phyloP scores from a whole-genome alignment of 2,113 vertebrate genomes.

The Isichthys henryi region DNA sequence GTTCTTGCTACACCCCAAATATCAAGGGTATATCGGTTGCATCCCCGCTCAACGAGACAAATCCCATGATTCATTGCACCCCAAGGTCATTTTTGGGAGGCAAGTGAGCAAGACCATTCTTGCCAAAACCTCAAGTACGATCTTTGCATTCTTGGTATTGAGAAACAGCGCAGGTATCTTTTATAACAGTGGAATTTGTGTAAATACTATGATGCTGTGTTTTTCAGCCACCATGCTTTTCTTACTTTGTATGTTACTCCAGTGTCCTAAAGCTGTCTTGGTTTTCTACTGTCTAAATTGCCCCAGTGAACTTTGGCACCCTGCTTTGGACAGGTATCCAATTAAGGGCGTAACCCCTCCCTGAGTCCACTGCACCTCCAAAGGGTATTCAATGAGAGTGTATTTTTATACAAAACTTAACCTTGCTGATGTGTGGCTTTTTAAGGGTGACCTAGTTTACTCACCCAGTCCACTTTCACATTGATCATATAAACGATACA shows the following conservation, averaged over 20 bases:
- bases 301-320: not conserved
- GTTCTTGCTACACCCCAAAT: not conserved
- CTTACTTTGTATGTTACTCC: not conserved
- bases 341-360: not conserved
- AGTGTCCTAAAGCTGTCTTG: not conserved
- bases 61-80: not conserved
- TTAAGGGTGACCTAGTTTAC: slow-evolving; percentile 5
- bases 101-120: not conserved
- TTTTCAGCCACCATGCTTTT: not conserved
- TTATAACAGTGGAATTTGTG: not conserved
- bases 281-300: not conserved
- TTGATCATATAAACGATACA: not conserved
- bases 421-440: slow-evolving; percentile 1
- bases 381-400: not conserved
- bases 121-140: not conserved
- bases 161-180: not conserved
- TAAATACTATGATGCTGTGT: not conserved
- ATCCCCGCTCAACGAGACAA: not conserved
- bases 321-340: not conserved
- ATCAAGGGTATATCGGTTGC: not conserved
- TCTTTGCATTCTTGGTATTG: not conserved
- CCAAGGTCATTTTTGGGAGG: not conserved
- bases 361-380: not conserved
- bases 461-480: not conserved
- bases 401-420: not conserved